Base-by-base conservation (phyloP, 2,797 vertebrate genomes). In the Labroides dimidiatus region DNA sequence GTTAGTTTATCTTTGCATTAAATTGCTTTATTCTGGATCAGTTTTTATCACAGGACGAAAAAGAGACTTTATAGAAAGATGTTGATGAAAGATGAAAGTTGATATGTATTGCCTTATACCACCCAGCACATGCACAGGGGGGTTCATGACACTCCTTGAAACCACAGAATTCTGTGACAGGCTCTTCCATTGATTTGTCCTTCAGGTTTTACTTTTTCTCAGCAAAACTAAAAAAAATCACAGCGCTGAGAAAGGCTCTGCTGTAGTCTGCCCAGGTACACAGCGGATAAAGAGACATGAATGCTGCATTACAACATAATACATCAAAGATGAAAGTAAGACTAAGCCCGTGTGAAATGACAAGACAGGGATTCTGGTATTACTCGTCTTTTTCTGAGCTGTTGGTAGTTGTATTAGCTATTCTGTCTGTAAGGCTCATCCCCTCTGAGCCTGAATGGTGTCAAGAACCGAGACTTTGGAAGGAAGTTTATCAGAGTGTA, bases 341-440 rank as follows among this genome's bases (percentile, higher is more conserved):
- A 71, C 67, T 81, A 86, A 88, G 81, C 77, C 82, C 75, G 75
- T 53, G 75, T 87, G 86, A 77, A 84, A 84, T 80, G 81, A 85
- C 86, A 86, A 82, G 79, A 77, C 69, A 42, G 58, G 77, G 80
- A 70, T 81, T 78, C 55, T 71, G 74, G 78, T 78, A 49, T 79
- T 69, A 77, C 72, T 73, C 53, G 36, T 67, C 60, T 71, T 17
- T 61, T 49, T 57, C 70, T 73, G 69, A 82, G 77, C 59, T 59
- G 75, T 44, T 74, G 75, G 69, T 69, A 74, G 65, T 69, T 75
- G 49, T 57, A 69, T 86, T 84, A 85, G 55, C 60, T 68, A 73
- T 88, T 89, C 82, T 82, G 80, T 81, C 70, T 90, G 78, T 78
- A 36, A 64, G 64, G 49, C 69, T 81, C 69, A 69, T 77, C 72